Percentiles rank a stretch among this genome's conserved stretches.
These are phyloP conservation scores for Aldabrachelys gigantea DNA, from an alignment of 2,113 vertebrate genomes.

Conservation along the genomic window DNA sequence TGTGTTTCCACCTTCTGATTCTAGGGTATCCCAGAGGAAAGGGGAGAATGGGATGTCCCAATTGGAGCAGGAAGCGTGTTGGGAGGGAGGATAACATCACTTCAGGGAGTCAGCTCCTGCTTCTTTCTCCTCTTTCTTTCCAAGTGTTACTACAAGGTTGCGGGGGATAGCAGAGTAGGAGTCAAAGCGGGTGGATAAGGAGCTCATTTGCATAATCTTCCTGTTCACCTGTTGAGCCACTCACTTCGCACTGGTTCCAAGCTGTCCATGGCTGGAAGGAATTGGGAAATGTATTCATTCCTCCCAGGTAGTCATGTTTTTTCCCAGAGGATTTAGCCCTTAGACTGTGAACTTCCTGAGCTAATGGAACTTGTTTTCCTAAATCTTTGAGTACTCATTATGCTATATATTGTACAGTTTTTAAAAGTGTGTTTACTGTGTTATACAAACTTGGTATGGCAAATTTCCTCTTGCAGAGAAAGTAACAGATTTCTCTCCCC, in stretches of 20 bases:
- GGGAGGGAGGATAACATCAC: background rate
- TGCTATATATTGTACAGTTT: background rate
- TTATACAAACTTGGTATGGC: background rate
- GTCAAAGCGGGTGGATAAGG: background rate
- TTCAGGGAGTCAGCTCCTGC: background rate
- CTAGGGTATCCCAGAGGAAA: slow-evolving; percentile 9
- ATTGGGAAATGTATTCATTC: background rate
- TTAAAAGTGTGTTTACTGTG: background rate
- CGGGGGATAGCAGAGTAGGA: background rate
- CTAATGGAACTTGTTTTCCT: background rate
- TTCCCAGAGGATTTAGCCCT: background rate
- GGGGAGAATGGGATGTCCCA: slow-evolving; percentile 30
- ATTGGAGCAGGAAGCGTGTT: background rate
- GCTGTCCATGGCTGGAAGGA: background rate
- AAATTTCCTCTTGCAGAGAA: background rate
- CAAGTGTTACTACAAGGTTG: background rate
- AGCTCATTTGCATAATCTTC: background rate
- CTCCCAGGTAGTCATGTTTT: background rate
- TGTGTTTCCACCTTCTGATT: background rate
- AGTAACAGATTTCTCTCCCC: background rate
- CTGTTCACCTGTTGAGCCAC: background rate
- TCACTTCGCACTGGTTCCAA: background rate
- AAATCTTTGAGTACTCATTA: background rate
- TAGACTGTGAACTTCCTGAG: background rate
- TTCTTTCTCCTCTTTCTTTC: background rate